Percentiles rank a stretch among this genome's conserved stretches.
phyloP scores from a whole-genome alignment of 2,797 vertebrate species.

The Pempheris klunzingeri region DNA sequence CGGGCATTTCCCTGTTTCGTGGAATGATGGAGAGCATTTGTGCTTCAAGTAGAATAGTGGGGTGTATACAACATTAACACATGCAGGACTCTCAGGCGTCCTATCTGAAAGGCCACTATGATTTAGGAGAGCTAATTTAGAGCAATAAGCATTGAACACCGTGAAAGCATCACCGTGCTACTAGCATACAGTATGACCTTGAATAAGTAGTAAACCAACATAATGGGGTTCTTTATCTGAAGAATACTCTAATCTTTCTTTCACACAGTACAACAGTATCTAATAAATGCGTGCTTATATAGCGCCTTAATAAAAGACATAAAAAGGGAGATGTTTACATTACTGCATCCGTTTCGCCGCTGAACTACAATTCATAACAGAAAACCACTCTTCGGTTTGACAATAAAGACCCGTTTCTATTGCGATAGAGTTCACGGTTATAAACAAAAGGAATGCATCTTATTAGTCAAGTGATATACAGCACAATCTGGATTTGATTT shows the following conservation, averaged over 20 bases:
- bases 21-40: conserved; percentile 81
- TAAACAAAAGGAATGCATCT: conserved; percentile 72
- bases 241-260: conserved; percentile 80
- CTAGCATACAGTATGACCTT: conserved; percentile 80
- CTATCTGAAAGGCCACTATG: conserved; percentile 80
- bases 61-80: conserved; percentile 83
- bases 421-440: conserved; percentile 56
- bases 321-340: conserved; percentile 79
- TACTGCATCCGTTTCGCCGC: conserved; percentile 72
- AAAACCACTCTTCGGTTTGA: conserved; percentile 57
- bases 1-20: conserved; percentile 81
- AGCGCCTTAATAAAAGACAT: conserved; percentile 81
- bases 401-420: conserved; percentile 65
- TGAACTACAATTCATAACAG: conserved; percentile 70
- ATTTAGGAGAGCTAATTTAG: conserved; percentile 88
- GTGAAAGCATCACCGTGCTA: conserved; percentile 76
- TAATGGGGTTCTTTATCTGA: conserved; percentile 84
- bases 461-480: conserved; percentile 52
- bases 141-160: conserved; percentile 84
- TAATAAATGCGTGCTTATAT: conserved; percentile 78
- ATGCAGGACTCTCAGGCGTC: conserved; percentile 83
- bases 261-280: conserved; percentile 55
- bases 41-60: conserved; percentile 77
- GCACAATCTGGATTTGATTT: conserved; percentile 65
- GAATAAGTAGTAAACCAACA: conserved; percentile 86